A percentile compares a stretch with the other conserved stretches of the same genome.
Conservation (phyloP, 2,113 vertebrate species). For the Tupaia chinensis region DNA sequence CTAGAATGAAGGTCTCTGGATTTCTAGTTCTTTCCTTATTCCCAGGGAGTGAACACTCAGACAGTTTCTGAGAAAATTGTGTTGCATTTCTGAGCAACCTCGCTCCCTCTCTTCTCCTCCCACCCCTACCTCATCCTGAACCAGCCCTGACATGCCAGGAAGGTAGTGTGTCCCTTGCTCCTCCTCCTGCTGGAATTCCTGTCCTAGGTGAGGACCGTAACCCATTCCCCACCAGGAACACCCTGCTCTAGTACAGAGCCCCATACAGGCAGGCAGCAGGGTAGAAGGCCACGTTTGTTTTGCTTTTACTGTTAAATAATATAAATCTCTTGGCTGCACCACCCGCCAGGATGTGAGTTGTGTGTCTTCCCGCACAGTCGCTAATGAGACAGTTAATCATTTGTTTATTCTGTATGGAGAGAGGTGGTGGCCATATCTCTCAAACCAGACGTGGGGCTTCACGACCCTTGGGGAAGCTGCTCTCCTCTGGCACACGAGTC, state of each 20-base stretch:
- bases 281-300: conserved; percentile 69
- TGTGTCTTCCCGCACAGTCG: conserved; percentile 71
- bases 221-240: neutral
- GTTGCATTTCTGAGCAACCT: neutral
- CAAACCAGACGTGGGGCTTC: conserved; percentile 58
- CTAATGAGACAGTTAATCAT: conserved; percentile 83
- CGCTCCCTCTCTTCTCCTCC: neutral
- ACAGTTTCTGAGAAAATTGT: neutral
- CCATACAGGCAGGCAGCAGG: neutral
- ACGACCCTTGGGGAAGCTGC: conserved; percentile 31
- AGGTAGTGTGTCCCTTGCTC: neutral
- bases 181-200: neutral
- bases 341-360: conserved; percentile 42
- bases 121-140: neutral
- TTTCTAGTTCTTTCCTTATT: neutral
- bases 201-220: neutral
- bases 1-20: neutral
- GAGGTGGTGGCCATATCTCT: conserved; percentile 71
- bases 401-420: conserved; percentile 75
- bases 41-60: neutral
- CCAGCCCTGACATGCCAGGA: neutral
- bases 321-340: conserved; percentile 71
- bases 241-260: neutral
- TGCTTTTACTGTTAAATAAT: conserved; percentile 80
- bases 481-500: neutral